Conservation (phyloP, 2,113 vertebrate genomes). For the Hippocampus abdominalis region DNA sequence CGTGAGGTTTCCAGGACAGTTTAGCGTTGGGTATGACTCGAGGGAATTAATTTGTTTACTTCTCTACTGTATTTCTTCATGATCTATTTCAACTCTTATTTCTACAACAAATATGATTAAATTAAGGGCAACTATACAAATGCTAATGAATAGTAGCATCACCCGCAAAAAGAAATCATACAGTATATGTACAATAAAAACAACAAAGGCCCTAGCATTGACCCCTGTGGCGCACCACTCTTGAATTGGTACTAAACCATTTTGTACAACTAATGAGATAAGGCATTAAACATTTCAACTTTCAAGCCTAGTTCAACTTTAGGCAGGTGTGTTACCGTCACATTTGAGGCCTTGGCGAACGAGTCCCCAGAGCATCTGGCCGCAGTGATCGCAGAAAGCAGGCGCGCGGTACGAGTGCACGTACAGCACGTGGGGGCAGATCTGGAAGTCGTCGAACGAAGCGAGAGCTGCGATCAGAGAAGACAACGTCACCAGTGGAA, state of each 20-base stretch:
- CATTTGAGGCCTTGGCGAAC: slow-evolving; percentile 94
- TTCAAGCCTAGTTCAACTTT: too few species aligned
- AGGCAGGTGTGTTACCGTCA: slow-evolving; percentile 75
- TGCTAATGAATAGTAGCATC: not conserved
- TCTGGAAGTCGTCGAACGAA: slow-evolving; percentile 90
- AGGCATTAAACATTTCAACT: too few species aligned
- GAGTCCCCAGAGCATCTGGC: slow-evolving; percentile 95
- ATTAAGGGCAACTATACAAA: too few species aligned
- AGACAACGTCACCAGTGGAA: not conserved
- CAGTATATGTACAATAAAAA: not conserved
- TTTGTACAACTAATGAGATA: too few species aligned
- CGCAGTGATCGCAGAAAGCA: slow-evolving; percentile 93
- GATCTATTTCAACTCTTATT: too few species aligned
- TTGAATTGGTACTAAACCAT: too few species aligned
- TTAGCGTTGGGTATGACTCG: too few species aligned
- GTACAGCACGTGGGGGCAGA: slow-evolving; percentile 87
- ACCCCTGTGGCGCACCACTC: not conserved
- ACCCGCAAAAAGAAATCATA: not conserved
- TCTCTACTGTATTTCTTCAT: too few species aligned
- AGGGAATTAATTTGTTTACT: too few species aligned
- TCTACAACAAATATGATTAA: too few species aligned
- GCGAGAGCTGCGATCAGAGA: slow-evolving; percentile 74
- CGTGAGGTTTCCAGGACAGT: too few species aligned
- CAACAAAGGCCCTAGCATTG: not conserved
- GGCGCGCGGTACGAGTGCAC: slow-evolving; percentile 95